A percentile compares a stretch with the other conserved stretches of the same genome.
Evolutionary conservation across 2,888 invertebrate species (phyloP).

Genomic region (Pomacea canaliculata): DNA sequence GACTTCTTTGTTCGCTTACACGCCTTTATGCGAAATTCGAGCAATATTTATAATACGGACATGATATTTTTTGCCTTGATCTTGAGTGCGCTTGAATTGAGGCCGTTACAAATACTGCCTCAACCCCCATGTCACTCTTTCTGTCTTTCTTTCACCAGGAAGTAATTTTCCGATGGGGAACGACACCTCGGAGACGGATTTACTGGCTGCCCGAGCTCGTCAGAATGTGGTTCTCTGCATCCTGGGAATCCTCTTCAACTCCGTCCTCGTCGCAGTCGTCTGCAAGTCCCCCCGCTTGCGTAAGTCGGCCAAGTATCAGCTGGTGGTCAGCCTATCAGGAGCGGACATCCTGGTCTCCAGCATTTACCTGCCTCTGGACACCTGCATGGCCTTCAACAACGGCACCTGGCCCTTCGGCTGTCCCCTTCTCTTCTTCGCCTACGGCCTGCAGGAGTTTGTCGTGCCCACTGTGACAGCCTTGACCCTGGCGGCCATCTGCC

Average conservation of each 20-base stretch:
- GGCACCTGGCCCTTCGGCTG: constrained; percentile 17
- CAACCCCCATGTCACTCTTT: no score
- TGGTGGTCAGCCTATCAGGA: constrained; percentile 32
- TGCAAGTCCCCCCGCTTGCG: constrained; percentile 23
- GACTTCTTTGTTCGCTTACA: no score
- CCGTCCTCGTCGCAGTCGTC: constrained; percentile 25
- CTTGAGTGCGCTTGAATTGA: no score
- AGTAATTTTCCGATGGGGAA: constrained; percentile 9
- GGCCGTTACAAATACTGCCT: no score
- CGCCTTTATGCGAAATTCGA: no score
- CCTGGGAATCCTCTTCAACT: constrained; percentile 26
- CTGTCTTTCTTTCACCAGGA: no score
- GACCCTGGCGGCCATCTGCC: constrained; percentile 17
- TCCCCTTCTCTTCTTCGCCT: constrained; percentile 11
- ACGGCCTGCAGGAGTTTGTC: constrained; percentile 23
- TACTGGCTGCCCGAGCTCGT: constrained; percentile 12
- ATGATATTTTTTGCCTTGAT: no score
- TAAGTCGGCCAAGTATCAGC: constrained; percentile 31
- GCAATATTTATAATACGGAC: no score
- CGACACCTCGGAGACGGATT: background rate
- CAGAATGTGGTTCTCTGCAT: constrained; percentile 25
- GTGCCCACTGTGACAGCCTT: constrained; percentile 17
- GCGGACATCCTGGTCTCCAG: constrained; percentile 27
- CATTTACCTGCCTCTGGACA: constrained; percentile 27
- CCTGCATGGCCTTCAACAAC: constrained; percentile 19